phyloP scores from a whole-genome alignment of 1,140 invertebrate species.

The Venturia canescens region DNA sequence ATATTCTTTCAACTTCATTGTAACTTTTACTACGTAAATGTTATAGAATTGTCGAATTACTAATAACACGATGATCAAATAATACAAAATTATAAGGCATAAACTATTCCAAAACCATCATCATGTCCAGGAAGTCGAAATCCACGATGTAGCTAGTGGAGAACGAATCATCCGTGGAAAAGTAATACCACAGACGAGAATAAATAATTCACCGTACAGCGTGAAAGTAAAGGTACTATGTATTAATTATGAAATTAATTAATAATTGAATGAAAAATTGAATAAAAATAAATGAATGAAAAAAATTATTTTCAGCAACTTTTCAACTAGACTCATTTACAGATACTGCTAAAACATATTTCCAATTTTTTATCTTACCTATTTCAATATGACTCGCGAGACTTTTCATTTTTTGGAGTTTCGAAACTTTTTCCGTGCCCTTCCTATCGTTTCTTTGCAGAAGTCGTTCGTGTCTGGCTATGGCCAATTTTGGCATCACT shows the following conservation, averaged over 20 bases:
- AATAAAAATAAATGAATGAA: background rate
- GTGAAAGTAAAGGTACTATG: slow-evolving; percentile 15
- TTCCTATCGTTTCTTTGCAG: slow-evolving; percentile 9
- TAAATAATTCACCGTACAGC: background rate
- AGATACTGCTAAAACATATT: background rate
- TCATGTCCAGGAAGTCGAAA: slow-evolving; percentile 3
- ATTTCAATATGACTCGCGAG: slow-evolving; percentile 15
- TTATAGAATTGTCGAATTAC: background rate
- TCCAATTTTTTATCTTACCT: slow-evolving; percentile 7
- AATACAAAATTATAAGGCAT: slow-evolving; percentile 11
- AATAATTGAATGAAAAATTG: slow-evolving; percentile 4
- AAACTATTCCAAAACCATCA: background rate
- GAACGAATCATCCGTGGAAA: slow-evolving; percentile 16
- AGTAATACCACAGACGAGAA: slow-evolving; percentile 13
- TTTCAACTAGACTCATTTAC: too few species aligned
- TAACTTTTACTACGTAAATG: background rate
- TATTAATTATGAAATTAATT: slow-evolving; percentile 15
- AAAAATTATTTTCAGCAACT: slow-evolving; percentile 20
- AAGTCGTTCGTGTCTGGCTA: slow-evolving; percentile 10
- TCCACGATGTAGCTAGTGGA: background rate
- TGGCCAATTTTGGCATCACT: slow-evolving; percentile 9
- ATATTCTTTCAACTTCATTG: slow-evolving; percentile 6
- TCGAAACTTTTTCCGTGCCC: background rate
- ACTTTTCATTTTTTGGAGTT: background rate
- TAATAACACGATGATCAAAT: slow-evolving; percentile 5